A percentile compares a stretch with the other conserved stretches of the same genome.
phyloP scores from a whole-genome alignment of 2,888 invertebrate species.

The Drosophila ustulata region DNA sequence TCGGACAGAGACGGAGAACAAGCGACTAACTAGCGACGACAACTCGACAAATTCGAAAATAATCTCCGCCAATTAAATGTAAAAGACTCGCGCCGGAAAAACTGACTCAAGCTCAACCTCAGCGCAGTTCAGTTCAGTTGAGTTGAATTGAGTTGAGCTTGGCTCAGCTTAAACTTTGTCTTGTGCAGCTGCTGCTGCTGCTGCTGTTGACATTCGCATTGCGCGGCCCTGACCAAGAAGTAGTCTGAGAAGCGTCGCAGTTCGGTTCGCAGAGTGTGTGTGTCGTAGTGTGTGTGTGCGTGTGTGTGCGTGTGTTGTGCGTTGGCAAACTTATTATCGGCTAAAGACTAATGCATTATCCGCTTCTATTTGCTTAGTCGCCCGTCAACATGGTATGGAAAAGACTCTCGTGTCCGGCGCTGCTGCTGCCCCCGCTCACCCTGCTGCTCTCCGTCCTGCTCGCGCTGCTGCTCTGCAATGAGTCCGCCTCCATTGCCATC shows the following conservation, averaged over 20 bases:
- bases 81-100: conserved; percentile 54
- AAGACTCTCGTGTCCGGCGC: conserved; percentile 45
- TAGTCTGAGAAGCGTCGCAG: conserved; percentile 61
- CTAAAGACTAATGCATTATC: conserved; percentile 67
- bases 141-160: conserved; percentile 18
- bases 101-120: conserved; percentile 37
- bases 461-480: conserved; percentile 53
- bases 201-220: conserved; percentile 73
- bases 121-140: not conserved
- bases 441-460: conserved; percentile 44
- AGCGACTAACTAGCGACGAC: conserved; percentile 7
- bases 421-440: conserved; percentile 31
- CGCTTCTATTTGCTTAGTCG: conserved; percentile 62
- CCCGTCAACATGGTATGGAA: conserved; percentile 61
- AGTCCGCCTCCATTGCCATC: conserved; percentile 80
- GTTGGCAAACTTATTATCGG: conserved; percentile 56
- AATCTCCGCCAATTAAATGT: conserved; percentile 69
- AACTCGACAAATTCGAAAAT: conserved; percentile 63
- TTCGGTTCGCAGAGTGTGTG: conserved; percentile 25
- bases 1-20: not conserved
- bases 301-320: conserved; percentile 22
- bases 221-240: conserved; percentile 78
- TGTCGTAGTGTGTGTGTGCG: not conserved
- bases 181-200: conserved; percentile 11
- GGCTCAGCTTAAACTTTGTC: conserved; percentile 1